These are phyloP conservation scores for Xiphorhynchus erythropygius DNA, from an alignment of 2,797 vertebrate genomes.

Conservation along the genomic window DNA sequence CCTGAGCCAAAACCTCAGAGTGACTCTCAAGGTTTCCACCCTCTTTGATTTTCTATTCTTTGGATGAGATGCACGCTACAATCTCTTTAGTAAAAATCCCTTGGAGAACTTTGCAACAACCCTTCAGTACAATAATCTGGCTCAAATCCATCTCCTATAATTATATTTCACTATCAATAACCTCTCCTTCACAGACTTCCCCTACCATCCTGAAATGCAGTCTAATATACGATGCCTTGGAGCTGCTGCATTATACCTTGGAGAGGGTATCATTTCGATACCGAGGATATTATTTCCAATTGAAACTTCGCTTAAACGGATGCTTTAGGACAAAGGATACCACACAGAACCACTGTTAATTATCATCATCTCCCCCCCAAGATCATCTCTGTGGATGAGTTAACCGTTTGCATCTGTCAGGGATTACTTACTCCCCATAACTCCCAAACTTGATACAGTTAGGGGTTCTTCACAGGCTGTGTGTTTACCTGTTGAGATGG, in stretches of 20 bases:
- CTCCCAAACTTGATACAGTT: neutral
- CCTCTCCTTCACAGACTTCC: neutral
- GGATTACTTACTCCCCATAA: neutral
- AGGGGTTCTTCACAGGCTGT: neutral
- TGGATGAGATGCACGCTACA: neutral
- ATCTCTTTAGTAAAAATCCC: slow-evolving; percentile 24
- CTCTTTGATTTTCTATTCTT: slow-evolving; percentile 27
- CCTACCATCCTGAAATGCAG: neutral
- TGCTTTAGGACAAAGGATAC: neutral
- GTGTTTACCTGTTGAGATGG: neutral
- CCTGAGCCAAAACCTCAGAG: slow-evolving; percentile 47
- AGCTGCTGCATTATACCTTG: neutral
- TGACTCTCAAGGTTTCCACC: neutral
- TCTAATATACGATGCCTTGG: neutral
- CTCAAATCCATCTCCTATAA: slow-evolving; percentile 22
- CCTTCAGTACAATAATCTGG: neutral
- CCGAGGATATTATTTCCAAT: neutral
- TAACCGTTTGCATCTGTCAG: neutral
- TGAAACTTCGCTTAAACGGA: neutral
- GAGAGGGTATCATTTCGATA: neutral
- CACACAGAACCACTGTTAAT: neutral
- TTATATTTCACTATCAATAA: neutral
- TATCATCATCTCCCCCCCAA: neutral
- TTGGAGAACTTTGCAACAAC: slow-evolving; percentile 28
- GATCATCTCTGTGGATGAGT: neutral